Percentiles rank a stretch among this genome's conserved stretches.
Conservation (phyloP, 2,113 vertebrate genomes). For the Chlorocebus sabaeus region DNA sequence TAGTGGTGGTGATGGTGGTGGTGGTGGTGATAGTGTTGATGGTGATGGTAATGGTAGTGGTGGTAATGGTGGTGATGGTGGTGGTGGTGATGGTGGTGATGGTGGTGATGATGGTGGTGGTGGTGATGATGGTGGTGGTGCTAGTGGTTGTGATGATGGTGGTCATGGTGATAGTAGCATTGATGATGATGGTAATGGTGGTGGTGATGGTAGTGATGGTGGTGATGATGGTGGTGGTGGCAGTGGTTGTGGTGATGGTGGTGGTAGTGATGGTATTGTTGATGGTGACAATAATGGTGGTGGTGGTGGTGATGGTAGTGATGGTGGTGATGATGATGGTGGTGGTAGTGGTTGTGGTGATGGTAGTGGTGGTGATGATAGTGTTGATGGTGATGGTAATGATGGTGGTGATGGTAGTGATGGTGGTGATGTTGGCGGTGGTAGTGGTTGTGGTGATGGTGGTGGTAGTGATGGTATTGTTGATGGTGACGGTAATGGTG, state of each 20-base stretch:
- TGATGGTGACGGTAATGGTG: fast-evolving
- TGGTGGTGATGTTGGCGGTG: fast-evolving
- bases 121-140: fast-evolving
- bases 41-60: fast-evolving
- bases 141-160: fast-evolving
- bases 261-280: too few species aligned
- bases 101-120: fast-evolving
- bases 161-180: too few species aligned
- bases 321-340: too few species aligned
- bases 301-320: fast-evolving
- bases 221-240: fast-evolving
- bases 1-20: fast-evolving
- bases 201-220: fast-evolving
- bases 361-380: too few species aligned
- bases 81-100: fast-evolving
- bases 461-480: fast-evolving
- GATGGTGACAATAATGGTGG: too few species aligned
- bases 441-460: fast-evolving
- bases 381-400: fast-evolving
- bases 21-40: fast-evolving
- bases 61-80: fast-evolving
- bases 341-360: too few species aligned
- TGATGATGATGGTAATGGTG: too few species aligned
- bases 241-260: fast-evolving
- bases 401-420: fast-evolving